A percentile compares a stretch with the other conserved stretches of the same genome.
phyloP scores from a whole-genome alignment of 2,113 vertebrate genomes.

The Odontesthes bonariensis region DNA sequence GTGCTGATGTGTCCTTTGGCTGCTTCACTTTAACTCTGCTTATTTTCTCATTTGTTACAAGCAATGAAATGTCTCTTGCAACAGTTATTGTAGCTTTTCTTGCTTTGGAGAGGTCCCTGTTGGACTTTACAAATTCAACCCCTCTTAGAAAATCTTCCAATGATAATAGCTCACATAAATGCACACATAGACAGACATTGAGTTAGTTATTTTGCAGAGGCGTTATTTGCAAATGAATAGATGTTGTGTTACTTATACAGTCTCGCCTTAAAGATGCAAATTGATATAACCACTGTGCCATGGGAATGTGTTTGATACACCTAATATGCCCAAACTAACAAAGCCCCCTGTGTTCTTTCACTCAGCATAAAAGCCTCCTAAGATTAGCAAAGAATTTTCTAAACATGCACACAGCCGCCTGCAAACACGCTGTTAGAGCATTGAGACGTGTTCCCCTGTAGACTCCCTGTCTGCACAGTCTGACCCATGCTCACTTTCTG shows the following conservation, averaged over 20 bases:
- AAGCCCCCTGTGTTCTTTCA: conserved; percentile 8
- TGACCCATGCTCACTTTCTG: neutral
- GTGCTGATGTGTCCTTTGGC: neutral
- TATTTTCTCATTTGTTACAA: too few species aligned
- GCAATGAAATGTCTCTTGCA: too few species aligned
- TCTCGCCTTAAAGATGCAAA: conserved; percentile 28
- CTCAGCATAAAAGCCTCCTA: conserved; percentile 19
- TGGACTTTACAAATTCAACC: neutral
- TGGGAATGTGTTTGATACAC: conserved; percentile 24
- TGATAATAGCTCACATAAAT: neutral
- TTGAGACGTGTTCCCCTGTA: conserved; percentile 3
- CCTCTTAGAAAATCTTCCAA: too few species aligned
- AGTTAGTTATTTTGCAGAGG: neutral
- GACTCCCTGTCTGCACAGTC: conserved; percentile 8
- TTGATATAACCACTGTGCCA: neutral
- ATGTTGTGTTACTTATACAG: neutral
- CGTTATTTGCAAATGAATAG: neutral
- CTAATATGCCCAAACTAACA: conserved; percentile 18
- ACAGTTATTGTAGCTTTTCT: too few species aligned
- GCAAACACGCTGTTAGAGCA: conserved; percentile 22
- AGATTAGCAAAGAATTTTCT: conserved; percentile 46
- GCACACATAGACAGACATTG: neutral
- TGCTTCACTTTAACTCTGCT: too few species aligned
- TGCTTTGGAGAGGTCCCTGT: neutral
- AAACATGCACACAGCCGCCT: conserved; percentile 32